A percentile compares a stretch with the other conserved stretches of the same genome.
Conservation (phyloP, 2,113 vertebrate genomes). For the Megaceryle maxima region DNA sequence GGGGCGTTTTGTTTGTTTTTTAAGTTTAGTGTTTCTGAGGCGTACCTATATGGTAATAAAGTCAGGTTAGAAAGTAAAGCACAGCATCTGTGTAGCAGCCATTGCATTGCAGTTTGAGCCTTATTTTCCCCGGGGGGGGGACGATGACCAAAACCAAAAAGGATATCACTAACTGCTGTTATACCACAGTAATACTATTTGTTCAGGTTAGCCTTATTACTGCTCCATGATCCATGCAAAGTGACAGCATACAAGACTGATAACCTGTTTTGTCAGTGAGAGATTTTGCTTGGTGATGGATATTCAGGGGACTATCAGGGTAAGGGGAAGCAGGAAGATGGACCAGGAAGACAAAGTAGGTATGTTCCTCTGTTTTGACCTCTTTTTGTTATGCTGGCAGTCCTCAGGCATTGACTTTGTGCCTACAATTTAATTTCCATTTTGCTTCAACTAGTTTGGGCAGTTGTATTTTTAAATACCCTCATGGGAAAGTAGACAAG, state of each 20-base stretch:
- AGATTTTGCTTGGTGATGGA: neutral
- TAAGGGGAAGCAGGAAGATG: neutral
- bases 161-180: too few relatives aligned
- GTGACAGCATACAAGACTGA: neutral
- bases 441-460: neutral
- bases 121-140: neutral
- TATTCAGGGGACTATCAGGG: neutral
- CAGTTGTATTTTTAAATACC: neutral
- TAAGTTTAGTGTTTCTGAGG: neutral
- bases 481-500: neutral
- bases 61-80: neutral
- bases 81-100: neutral
- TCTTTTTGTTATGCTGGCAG: neutral
- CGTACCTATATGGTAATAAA: neutral
- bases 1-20: neutral
- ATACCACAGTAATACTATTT: neutral
- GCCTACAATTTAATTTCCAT: neutral
- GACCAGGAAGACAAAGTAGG: neutral
- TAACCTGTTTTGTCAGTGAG: neutral
- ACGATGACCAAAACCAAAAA: too few relatives aligned
- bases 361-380: neutral
- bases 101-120: rapidly evolving
- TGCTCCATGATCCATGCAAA: neutral
- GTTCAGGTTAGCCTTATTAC: neutral
- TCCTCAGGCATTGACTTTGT: neutral